Percentiles rank a stretch among this genome's conserved stretches.
Evolutionary conservation across 1,140 invertebrate genomes (phyloP).

Genomic region (Akabosia matsudoensis): DNA sequence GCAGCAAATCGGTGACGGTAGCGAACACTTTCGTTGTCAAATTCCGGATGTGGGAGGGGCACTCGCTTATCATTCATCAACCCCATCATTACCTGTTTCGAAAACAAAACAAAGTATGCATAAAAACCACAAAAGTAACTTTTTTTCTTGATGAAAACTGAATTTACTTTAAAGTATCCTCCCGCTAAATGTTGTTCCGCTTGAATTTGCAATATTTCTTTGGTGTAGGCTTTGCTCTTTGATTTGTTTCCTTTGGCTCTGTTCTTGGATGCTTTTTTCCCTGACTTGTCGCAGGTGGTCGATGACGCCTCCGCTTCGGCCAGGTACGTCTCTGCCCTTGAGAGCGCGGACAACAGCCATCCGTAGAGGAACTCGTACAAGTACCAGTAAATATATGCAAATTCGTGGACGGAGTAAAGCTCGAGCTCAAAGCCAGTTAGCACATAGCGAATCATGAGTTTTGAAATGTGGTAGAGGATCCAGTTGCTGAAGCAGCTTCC

Average conservation of each 20-base stretch:
- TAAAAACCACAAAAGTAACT: too few species aligned
- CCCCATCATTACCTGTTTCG: constrained; percentile 70
- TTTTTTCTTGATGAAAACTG: neutral
- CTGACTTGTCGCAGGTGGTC: constrained; percentile 39
- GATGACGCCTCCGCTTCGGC: constrained; percentile 67
- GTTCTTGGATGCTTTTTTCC: constrained; percentile 50
- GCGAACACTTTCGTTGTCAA: constrained; percentile 88
- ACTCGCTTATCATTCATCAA: constrained; percentile 68
- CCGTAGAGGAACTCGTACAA: constrained; percentile 91
- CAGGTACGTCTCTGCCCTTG: constrained; percentile 79
- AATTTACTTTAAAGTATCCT: constrained; percentile 82
- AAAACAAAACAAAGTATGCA: neutral
- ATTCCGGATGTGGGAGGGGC: constrained; percentile 74
- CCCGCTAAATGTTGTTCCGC: constrained; percentile 90
- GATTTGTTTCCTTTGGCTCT: constrained; percentile 56
- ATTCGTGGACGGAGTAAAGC: constrained; percentile 73
- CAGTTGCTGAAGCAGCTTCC: constrained; percentile 90
- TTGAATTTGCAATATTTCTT: constrained; percentile 81
- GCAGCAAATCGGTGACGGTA: constrained; percentile 91
- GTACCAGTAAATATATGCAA: constrained; percentile 95
- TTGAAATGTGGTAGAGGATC: constrained; percentile 91
- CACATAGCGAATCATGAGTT: constrained; percentile 93
- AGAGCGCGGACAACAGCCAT: constrained; percentile 86
- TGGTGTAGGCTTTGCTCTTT: constrained; percentile 69
- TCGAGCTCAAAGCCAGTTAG: constrained; percentile 92